These are phyloP conservation scores for Drosophila neutralis DNA, from an alignment of 2,888 invertebrate species.

Conservation along the genomic window DNA sequence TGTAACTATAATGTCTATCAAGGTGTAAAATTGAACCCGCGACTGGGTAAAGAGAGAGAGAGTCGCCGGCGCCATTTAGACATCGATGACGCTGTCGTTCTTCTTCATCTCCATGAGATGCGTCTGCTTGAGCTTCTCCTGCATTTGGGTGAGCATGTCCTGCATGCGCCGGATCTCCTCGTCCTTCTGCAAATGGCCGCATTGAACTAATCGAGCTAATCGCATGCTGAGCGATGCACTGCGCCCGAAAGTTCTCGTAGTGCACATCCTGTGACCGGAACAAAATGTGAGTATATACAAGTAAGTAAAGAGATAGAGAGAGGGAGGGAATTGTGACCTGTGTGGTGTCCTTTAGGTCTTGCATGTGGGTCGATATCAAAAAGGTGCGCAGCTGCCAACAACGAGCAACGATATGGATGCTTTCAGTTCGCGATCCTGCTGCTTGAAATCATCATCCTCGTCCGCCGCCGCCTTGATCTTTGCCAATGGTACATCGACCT, in stretches of 20 bases:
- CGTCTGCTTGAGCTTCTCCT: constrained; percentile 92
- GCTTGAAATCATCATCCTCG: constrained; percentile 97
- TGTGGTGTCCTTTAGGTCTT: constrained; percentile 96
- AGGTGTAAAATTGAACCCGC: constrained; percentile 68
- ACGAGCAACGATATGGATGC: constrained; percentile 98
- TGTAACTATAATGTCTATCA: constrained; percentile 27
- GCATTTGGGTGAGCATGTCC: constrained; percentile 98
- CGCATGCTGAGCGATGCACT: constrained; percentile 96
- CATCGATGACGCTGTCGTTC: constrained; percentile 92
- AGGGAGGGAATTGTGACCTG: constrained; percentile 48
- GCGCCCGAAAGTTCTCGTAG: constrained; percentile 97
- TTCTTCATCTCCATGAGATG: constrained; percentile 88
- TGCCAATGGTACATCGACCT: constrained; percentile 76
- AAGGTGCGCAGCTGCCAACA: constrained; percentile 94
- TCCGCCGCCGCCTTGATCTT: constrained; percentile 87
- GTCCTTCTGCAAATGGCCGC: constrained; percentile 94
- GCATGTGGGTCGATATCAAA: constrained; percentile 98
- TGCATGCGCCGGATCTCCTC: constrained; percentile 99
- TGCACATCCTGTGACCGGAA: constrained; percentile 91
- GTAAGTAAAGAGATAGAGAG: background rate
- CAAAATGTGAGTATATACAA: background rate
- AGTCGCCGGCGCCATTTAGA: constrained; percentile 84
- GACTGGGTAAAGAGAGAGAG: constrained; percentile 6
- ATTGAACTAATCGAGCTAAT: constrained; percentile 88
- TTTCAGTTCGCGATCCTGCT: constrained; percentile 96